Evolutionary conservation across 2,797 vertebrate genomes (phyloP).

Genomic region (Dipus sagitta): DNA sequence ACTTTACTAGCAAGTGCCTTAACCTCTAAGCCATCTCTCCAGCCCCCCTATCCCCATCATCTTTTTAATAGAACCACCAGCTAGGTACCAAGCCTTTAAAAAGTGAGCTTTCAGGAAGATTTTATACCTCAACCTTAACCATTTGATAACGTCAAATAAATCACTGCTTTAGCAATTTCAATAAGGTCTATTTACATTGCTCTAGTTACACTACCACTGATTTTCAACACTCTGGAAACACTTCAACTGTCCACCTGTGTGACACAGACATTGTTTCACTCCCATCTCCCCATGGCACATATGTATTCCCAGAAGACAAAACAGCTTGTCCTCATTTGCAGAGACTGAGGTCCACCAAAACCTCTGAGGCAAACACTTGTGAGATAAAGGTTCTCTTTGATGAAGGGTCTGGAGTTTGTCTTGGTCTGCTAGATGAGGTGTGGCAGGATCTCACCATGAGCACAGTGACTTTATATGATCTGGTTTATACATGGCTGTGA

Average conservation of each 20-base stretch:
- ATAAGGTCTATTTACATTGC: background rate
- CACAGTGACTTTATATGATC: background rate
- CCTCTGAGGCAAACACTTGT: background rate
- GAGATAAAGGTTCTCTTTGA: background rate
- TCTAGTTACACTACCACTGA: background rate
- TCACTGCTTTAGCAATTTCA: background rate
- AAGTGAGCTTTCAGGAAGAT: background rate
- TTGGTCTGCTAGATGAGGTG: background rate
- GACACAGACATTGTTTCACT: background rate
- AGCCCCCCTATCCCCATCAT: too few species aligned
- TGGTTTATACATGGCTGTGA: background rate
- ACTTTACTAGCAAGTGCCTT: too few species aligned
- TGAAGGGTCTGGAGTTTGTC: background rate
- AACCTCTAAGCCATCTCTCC: too few species aligned
- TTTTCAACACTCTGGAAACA: background rate
- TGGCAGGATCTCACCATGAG: background rate
- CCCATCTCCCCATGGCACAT: constrained; percentile 16
- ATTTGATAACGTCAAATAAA: background rate
- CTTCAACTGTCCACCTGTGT: background rate
- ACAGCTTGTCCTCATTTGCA: background rate
- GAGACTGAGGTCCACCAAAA: background rate
- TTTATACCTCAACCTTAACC: background rate
- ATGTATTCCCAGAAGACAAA: background rate
- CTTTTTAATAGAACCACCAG: background rate
- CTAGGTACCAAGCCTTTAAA: background rate